A percentile compares a stretch with the other conserved stretches of the same genome.
These are phyloP conservation scores for Syngnathus scovelli DNA, from an alignment of 2,113 vertebrate genomes.

Conservation along the genomic window DNA sequence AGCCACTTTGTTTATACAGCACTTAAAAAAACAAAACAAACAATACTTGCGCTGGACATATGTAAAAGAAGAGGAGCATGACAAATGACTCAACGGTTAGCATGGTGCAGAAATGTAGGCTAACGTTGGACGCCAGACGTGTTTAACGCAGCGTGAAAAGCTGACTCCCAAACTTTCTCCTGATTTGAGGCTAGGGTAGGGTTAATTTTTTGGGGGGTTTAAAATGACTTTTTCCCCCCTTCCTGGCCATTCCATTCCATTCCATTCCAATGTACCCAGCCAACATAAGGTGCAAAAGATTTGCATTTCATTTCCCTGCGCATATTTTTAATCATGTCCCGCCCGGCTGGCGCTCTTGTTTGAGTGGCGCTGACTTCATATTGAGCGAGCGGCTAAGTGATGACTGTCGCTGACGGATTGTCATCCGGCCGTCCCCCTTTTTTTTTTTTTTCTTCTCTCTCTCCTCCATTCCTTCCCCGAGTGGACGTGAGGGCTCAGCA, in stretches of 20 bases:
- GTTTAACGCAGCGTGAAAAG: not conserved
- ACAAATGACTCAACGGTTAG: too few relatives aligned
- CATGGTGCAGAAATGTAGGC: too few relatives aligned
- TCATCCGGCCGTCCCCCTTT: constrained; percentile 58
- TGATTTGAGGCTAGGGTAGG: not conserved
- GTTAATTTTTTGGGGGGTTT: not conserved
- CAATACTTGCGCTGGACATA: too few relatives aligned
- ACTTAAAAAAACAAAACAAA: too few relatives aligned
- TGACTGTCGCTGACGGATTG: constrained; percentile 65
- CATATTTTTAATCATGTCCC: constrained; percentile 63
- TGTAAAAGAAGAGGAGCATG: too few relatives aligned
- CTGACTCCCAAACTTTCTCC: not conserved
- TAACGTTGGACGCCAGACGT: not conserved
- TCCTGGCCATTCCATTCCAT: too few relatives aligned
- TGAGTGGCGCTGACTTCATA: constrained; percentile 41
- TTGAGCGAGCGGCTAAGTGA: constrained; percentile 66
- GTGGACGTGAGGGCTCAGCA: constrained; percentile 61
- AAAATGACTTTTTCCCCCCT: not conserved
- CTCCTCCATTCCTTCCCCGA: constrained; percentile 9
- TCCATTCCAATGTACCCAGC: constrained; percentile 13
- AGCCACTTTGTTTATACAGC: too few relatives aligned
- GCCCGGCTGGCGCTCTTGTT: constrained; percentile 45
- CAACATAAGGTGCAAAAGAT: constrained; percentile 38
- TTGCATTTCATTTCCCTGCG: constrained; percentile 59
- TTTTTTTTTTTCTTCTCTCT: not conserved